Evolutionary conservation across 2,113 vertebrate species (phyloP).

Genomic region (Nothocercus nigrocapillus): DNA sequence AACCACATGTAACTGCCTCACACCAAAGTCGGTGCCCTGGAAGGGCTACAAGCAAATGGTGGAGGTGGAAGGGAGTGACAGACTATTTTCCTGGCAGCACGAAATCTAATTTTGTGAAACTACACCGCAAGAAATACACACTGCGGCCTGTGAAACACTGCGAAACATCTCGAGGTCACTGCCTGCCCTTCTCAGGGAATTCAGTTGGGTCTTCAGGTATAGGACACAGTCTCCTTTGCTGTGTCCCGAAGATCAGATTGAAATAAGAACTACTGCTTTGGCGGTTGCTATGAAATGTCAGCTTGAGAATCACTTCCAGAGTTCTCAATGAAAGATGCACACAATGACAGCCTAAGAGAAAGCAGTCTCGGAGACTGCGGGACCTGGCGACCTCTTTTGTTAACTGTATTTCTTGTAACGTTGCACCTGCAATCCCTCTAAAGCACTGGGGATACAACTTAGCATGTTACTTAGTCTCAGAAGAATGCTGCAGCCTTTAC

Average conservation of each 20-base stretch:
- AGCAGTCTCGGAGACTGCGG: background rate
- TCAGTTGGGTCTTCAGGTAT: background rate
- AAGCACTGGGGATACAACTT: background rate
- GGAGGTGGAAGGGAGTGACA: background rate
- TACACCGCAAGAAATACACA: background rate
- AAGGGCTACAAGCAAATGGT: background rate
- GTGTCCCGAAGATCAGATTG: background rate
- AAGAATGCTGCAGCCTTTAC: background rate
- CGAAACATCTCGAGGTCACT: rapidly evolving
- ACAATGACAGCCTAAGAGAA: background rate
- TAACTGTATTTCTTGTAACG: background rate
- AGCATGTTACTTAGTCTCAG: background rate
- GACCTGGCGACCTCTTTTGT: background rate
- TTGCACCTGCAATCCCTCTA: background rate
- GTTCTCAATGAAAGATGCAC: background rate
- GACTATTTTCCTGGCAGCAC: background rate
- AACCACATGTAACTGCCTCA: background rate
- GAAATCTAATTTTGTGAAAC: background rate
- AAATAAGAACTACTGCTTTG: background rate
- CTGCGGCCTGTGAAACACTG: background rate
- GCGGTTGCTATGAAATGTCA: background rate
- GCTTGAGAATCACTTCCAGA: background rate
- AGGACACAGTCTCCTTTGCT: background rate
- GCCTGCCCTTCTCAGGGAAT: background rate
- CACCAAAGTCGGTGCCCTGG: background rate